A percentile compares a stretch with the other conserved stretches of the same genome.
These are phyloP conservation scores for Aptenodytes forsteri DNA, from an alignment of 2,113 vertebrate genomes.

Conservation along the genomic window DNA sequence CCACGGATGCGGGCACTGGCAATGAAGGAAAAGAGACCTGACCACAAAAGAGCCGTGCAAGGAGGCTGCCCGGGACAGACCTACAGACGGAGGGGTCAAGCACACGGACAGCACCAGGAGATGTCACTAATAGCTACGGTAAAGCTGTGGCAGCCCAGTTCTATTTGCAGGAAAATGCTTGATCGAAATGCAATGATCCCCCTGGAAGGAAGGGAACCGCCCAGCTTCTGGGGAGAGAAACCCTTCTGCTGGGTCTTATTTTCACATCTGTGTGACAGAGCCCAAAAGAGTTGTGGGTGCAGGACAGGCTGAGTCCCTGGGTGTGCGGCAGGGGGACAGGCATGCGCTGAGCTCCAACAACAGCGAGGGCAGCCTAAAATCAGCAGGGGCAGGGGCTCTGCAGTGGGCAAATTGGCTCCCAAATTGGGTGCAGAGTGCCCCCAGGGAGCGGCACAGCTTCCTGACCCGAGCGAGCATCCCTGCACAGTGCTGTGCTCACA, in stretches of 20 bases:
- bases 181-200: background rate
- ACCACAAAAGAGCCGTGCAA: too few relatives aligned
- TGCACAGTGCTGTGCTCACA: rapidly evolving
- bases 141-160: background rate
- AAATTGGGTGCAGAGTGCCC: too few relatives aligned
- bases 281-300: rapidly evolving
- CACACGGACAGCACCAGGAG: background rate
- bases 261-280: background rate
- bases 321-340: too few relatives aligned
- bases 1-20: background rate
- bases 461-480: background rate
- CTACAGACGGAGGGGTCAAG: background rate
- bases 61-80: background rate
- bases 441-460: background rate
- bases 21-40: background rate
- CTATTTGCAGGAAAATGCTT: background rate
- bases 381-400: background rate
- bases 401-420: background rate
- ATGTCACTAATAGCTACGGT: background rate
- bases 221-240: background rate
- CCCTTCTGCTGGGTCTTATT: background rate
- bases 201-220: background rate
- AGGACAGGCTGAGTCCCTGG: background rate
- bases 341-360: background rate
- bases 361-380: background rate